phyloP scores from a whole-genome alignment of 2,113 vertebrate species.

The Antechinus flavipes region DNA sequence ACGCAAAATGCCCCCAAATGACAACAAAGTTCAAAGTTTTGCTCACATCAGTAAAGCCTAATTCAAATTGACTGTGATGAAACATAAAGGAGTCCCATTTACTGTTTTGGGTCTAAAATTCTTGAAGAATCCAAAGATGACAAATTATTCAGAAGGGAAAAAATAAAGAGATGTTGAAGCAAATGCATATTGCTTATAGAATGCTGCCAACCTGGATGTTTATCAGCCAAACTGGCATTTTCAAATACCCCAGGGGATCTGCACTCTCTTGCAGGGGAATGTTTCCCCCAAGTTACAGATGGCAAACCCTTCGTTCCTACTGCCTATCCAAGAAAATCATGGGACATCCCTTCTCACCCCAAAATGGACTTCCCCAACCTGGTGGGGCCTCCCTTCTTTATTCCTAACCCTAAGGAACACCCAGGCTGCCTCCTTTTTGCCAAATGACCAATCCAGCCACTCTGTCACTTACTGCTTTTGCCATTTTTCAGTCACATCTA shows the following conservation, averaged over 20 bases:
- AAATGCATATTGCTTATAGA: neutral
- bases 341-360: neutral
- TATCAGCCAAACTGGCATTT: neutral
- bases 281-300: neutral
- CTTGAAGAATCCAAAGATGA: conserved; percentile 27
- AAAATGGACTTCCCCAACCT: neutral
- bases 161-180: neutral
- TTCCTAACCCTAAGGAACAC: neutral
- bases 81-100: neutral
- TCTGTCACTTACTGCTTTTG: neutral
- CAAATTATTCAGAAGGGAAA: neutral
- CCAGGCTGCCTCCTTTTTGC: neutral
- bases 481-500: neutral
- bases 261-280: neutral
- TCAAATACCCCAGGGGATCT: neutral
- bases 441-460: neutral
- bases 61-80: neutral
- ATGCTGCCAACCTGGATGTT: neutral
- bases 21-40: neutral
- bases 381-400: neutral
- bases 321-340: neutral
- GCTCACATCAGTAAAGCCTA: neutral
- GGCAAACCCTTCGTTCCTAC: neutral
- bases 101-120: conserved; percentile 36
- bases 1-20: neutral